A percentile compares a stretch with the other conserved stretches of the same genome.
These are phyloP conservation scores for Aethes cnicana DNA, from an alignment of 2,888 invertebrate species.

Conservation along the genomic window DNA sequence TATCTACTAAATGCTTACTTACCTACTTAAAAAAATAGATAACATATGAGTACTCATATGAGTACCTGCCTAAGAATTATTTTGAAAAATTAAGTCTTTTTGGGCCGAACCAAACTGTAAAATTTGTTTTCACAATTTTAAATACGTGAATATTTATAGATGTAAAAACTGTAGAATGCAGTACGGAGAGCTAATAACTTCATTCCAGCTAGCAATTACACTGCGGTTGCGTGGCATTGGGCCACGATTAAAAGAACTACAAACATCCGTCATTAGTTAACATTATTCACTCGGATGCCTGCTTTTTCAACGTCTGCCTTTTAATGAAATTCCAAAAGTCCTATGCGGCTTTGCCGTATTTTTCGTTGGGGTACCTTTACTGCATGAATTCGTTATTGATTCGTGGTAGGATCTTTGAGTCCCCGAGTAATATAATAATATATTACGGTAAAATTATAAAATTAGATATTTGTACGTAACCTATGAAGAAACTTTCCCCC, in stretches of 20 bases:
- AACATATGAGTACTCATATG: no score
- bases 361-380: neutral
- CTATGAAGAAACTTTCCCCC: no score
- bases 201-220: constrained; percentile 63
- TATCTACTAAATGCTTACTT: no score
- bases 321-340: constrained; percentile 49
- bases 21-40: no score
- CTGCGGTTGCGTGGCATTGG: constrained; percentile 57
- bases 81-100: no score
- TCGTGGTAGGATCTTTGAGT: no score
- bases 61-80: no score
- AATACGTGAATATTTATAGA: constrained; percentile 15
- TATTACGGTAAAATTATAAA: no score
- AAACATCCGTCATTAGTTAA: constrained; percentile 70
- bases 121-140: neutral
- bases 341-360: constrained; percentile 17
- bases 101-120: neutral
- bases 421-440: no score
- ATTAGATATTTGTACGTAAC: no score
- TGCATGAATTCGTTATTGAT: no score
- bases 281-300: constrained; percentile 62
- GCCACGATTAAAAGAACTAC: constrained; percentile 58
- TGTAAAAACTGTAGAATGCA: constrained; percentile 29
- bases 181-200: constrained; percentile 57
- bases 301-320: constrained; percentile 67